Evolutionary conservation across 1,140 invertebrate species (phyloP), one percentile per base, ranked within the genome.

Genomic region (Odontomachus brunneus): DNA sequence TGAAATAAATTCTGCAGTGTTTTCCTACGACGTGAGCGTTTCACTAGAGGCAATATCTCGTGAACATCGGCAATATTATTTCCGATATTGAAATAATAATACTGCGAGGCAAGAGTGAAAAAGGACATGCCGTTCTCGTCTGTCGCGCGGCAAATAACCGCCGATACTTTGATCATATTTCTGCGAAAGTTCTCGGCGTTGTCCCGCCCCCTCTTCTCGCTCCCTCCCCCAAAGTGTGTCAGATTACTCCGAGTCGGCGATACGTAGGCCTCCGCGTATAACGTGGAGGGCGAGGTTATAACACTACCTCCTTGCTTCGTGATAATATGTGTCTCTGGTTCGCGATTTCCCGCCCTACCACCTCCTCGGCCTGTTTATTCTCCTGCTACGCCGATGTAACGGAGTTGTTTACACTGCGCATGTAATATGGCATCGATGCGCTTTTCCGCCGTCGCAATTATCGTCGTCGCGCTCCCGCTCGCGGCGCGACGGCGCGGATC

Each of bases 361-460:
- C 91, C 93, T 94, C 93, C 76, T 94, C 55, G 76, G 4, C 38
- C 15, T 59, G 86, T 85, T 92, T 94, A 91, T 90, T 92, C 91
- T 90, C 94, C 93, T 94, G 91, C 85, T 94, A 93, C 74, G 69
- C 89, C 89, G 93, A 92, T 94, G 94, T 94, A 94, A 94, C 92
- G 91, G 94, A 94, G 94, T 94, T 94, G 94, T 94, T 94, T 94
- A 94, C 94, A 94, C 93, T 94, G 93, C 94, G 94, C 94, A 94
- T 94, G 93, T 94, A 94, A 94, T 91, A 91, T 92, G 90, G 88
- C 90, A 86, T 83, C 78, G 87, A 89, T 78, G 81, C 86, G 80
- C 66, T 88, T 82, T 81, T 80, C 67, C 24, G n/a, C 74, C 55
- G 17, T 51, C 60, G 3, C 24, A 67, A 69, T 51, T 48, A 29